These are phyloP conservation scores for Embiotoca jacksoni DNA, from an alignment of 2,113 vertebrate genomes.

Conservation along the genomic window DNA sequence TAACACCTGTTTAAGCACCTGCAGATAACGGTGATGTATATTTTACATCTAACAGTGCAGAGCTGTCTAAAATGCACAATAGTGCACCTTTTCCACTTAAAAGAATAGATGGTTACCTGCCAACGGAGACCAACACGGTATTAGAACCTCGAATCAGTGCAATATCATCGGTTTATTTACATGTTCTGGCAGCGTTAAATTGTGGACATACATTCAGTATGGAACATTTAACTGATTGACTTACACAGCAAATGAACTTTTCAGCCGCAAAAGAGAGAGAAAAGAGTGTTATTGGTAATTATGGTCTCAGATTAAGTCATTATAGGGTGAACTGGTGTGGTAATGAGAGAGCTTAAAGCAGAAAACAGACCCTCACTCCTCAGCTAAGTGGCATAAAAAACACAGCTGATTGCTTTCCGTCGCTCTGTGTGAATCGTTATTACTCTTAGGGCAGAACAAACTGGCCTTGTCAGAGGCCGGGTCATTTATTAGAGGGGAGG, in stretches of 20 bases:
- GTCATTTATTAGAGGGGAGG: constrained; percentile 30
- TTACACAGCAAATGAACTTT: constrained; percentile 56
- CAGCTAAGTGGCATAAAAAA: constrained; percentile 74
- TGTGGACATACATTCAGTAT: not conserved
- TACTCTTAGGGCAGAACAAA: constrained; percentile 44
- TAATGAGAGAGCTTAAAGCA: constrained; percentile 74
- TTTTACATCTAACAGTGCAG: not conserved
- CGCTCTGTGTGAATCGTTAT: constrained; percentile 63
- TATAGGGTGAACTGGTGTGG: constrained; percentile 57
- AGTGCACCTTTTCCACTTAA: too few relatives aligned
- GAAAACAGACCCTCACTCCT: constrained; percentile 67
- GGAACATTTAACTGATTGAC: constrained; percentile 30
- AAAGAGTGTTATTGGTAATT: constrained; percentile 56
- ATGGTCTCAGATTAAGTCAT: constrained; percentile 66
- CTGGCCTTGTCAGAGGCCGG: constrained; percentile 34
- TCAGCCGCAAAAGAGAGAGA: constrained; percentile 1
- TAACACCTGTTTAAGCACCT: constrained; percentile 26
- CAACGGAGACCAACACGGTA: not conserved
- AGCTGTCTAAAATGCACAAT: not conserved
- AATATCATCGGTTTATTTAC: not conserved
- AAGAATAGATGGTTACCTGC: too few relatives aligned
- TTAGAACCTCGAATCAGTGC: not conserved
- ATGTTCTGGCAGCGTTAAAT: not conserved
- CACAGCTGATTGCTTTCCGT: constrained; percentile 65
- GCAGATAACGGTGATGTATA: constrained; percentile 12